phyloP scores from a whole-genome alignment of 2,797 vertebrate species.

The Hephaestus fuliginosus region DNA sequence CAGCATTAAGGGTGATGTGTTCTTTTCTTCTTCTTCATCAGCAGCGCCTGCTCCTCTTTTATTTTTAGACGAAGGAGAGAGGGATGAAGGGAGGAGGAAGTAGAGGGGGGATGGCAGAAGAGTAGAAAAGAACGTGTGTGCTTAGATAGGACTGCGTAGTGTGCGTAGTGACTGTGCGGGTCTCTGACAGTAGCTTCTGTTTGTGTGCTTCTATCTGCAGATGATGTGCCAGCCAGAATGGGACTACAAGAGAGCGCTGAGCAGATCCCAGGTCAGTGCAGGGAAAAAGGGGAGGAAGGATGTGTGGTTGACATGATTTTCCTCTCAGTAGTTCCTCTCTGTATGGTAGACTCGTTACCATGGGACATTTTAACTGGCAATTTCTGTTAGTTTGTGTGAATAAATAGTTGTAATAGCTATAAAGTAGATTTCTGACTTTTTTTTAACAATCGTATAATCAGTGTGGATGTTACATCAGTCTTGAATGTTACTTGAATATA shows the following conservation, averaged over 20 bases:
- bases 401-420: neutral
- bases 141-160: conserved; percentile 16
- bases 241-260: conserved; percentile 89
- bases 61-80: conserved; percentile 68
- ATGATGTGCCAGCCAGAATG: conserved; percentile 91
- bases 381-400: conserved; percentile 14
- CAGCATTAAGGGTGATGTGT: conserved; percentile 55
- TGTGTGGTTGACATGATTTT: neutral
- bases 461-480: too few species aligned
- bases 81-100: conserved; percentile 33
- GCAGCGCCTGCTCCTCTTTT: conserved; percentile 62
- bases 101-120: conserved; percentile 37
- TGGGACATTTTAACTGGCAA: neutral
- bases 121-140: conserved; percentile 22
- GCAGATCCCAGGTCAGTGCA: conserved; percentile 90
- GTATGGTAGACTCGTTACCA: neutral
- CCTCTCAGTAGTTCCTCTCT: neutral
- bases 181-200: conserved; percentile 57
- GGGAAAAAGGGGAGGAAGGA: conserved; percentile 11
- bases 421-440: neutral
- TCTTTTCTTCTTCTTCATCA: conserved; percentile 58
- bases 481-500: too few species aligned
- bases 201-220: conserved; percentile 78
- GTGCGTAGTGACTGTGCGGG: conserved; percentile 10
- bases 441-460: too few species aligned